These are phyloP conservation scores for Pelvicachromis taeniatus DNA, from an alignment of 2,113 vertebrate genomes.

Conservation along the genomic window DNA sequence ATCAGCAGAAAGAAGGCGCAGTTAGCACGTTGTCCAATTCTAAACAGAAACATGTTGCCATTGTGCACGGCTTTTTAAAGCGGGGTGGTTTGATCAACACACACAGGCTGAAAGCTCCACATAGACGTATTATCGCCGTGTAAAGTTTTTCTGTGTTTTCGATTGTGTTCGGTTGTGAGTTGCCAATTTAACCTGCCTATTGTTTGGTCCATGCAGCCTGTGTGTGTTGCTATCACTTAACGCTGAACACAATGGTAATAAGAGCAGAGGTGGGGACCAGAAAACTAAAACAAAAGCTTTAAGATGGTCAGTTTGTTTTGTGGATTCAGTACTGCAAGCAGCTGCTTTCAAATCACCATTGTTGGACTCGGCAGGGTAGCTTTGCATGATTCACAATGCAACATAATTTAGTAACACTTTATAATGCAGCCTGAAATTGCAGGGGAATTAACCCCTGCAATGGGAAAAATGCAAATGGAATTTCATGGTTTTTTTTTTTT, in stretches of 20 bases:
- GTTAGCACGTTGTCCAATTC: neutral
- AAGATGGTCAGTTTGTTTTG: neutral
- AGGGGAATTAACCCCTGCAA: no score
- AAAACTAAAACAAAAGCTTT: neutral
- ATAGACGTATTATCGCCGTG: neutral
- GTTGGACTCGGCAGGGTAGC: neutral
- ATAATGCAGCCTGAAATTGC: no score
- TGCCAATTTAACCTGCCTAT: neutral
- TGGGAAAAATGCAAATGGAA: neutral
- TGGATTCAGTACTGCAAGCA: neutral
- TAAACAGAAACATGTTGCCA: neutral
- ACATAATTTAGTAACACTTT: neutral
- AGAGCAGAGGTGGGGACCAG: neutral
- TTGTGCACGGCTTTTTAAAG: neutral
- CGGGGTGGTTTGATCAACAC: neutral
- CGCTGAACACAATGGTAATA: neutral
- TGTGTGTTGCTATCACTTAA: neutral
- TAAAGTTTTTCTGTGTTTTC: neutral
- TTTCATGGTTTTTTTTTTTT: neutral
- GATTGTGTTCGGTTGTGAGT: neutral
- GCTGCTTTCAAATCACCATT: accelerated
- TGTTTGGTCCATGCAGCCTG: neutral
- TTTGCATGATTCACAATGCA: neutral
- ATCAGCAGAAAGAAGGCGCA: neutral
- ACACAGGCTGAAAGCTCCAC: neutral